Base-by-base conservation (phyloP, 2,797 vertebrate genomes). In the Spinus pinus region DNA sequence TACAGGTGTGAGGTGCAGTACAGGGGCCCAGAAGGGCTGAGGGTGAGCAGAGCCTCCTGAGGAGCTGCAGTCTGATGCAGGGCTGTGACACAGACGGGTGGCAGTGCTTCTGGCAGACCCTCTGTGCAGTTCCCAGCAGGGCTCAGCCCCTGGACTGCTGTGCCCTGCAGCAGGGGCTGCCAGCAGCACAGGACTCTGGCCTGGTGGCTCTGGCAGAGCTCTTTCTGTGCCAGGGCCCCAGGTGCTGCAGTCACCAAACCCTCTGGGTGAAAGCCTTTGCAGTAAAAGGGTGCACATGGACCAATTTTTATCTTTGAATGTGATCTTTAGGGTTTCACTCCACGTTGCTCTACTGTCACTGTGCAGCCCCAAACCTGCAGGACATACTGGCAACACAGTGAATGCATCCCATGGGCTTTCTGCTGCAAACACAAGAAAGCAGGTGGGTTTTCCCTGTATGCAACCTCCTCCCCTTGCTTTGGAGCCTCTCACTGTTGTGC, bases 221-320 rank as follows among this genome's bases (percentile, higher is more conserved):
- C n/a, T 27, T n/a, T 4, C 3, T 1, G 12, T 35, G 9, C 13
- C 8, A n/a, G 35, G 28, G 17, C 17, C 1, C 41, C 51, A 39
- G 33, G 31, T 31, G 31, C 41, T 51, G 3, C 42, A 70, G 37
- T 51, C 65, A 24, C 30, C 27, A 35, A 86, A 51, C 44, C 14
- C 21, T 15, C n/a, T 22, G 33, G 33, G 72, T 67, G 84, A 67
- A 78, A 86, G n/a, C 27, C 9, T 92, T 61, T 66, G 28, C 33
- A n/a, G 62, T 70, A 30, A 44, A 37, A 70, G 39, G 10, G 25
- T 58, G 21, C 20, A 15, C 13, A 6, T 11, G n/a, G 53, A 35
- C 28, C n/a, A 23, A 3, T 7, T 72, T 44, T 72, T 47, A 54
- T 19, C 18, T n/a, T 60, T 35, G 46, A 64, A 28, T 42, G n/a